A percentile compares a stretch with the other conserved stretches of the same genome.
These are phyloP conservation scores for Lordiphosa clarofinis DNA, from an alignment of 1,140 invertebrate genomes.

Conservation along the genomic window DNA sequence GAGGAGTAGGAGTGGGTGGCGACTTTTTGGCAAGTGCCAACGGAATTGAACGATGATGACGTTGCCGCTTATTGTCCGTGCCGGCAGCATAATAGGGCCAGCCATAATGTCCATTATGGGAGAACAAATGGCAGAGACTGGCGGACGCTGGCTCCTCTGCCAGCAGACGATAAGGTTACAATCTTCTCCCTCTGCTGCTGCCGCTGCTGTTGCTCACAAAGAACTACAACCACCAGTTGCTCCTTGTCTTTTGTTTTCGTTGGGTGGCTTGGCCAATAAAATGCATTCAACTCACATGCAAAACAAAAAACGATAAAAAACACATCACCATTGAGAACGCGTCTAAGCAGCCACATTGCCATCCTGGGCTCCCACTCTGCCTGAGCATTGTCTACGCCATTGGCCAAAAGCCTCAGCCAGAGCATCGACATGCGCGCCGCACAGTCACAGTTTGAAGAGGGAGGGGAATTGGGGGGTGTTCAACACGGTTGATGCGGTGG, in stretches of 20 bases:
- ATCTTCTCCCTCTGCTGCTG: constrained; percentile 16
- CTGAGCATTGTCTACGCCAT: constrained; percentile 69
- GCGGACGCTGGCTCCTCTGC: constrained; percentile 35
- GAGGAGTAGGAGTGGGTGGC: not conserved
- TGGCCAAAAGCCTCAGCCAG: constrained; percentile 55
- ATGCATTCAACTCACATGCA: constrained; percentile 69
- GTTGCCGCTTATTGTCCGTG: constrained; percentile 42
- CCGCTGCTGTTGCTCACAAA: not conserved
- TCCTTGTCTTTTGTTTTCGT: constrained; percentile 51
- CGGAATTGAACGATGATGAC: constrained; percentile 28
- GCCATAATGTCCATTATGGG: constrained; percentile 68
- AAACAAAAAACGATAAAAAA: constrained; percentile 74
- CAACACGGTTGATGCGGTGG: too few species aligned
- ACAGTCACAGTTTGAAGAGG: constrained; percentile 5
- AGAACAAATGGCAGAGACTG: constrained; percentile 56
- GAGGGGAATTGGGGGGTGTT: not conserved
- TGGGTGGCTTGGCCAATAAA: constrained; percentile 67
- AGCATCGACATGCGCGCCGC: constrained; percentile 67
- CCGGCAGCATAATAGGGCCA: constrained; percentile 52
- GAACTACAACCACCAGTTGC: constrained; percentile 36
- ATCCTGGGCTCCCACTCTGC: constrained; percentile 26
- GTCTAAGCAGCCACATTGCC: constrained; percentile 58
- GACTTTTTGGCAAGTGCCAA: constrained; percentile 8
- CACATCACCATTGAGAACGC: constrained; percentile 70
- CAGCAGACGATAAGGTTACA: constrained; percentile 49